Evolutionary conservation across 2,797 vertebrate species (phyloP), one percentile per base, ranked within the genome.

Genomic region (Okamejei kenojei): DNA sequence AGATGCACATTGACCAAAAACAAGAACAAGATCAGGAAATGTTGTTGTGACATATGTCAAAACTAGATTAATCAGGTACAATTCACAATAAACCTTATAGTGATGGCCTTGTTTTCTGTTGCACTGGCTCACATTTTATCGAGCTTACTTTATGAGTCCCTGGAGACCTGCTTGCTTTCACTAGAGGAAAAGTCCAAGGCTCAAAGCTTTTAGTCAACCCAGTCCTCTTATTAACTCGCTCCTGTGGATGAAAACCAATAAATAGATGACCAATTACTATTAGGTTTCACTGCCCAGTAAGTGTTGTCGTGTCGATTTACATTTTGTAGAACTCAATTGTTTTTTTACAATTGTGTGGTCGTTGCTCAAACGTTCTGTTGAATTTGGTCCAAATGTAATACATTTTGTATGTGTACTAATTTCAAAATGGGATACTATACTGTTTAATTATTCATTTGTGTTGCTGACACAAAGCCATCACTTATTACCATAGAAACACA

Each of bases 161-260:
- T 93, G 93, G 95, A 95, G 95, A 94, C 21, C 54, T 45, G 78
- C 58, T 94, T 94, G 94, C 93, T 90, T 94, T 93, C 93, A 93
- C 93, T 95, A 94, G 94, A 95, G 94, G 94, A 95, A 95, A 95
- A 94, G 93, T 95, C 0, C 0, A 84, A 93, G 93, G 10, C 93
- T 94, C 93, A 7, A 94, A 95, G 94, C 95, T 94, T 90, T 94
- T 93, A 93, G 93, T 93, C 94, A 90, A 82, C 94, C 94, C 93
- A 94, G 54, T 58, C 54, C n/a, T 86, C 58, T 86, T 86, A 86
- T 61, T 86, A 86, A 63, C 82, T 61, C n/a, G 82, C 23, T 63
- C 54, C 54, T 29, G 54, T 29, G 58, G 58, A 58, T 86, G 58
- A 86, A 81, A 61, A 86, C 23, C 54, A 86, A 63, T 63, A 86